Evolutionary conservation across 2,113 vertebrate species (phyloP), one percentile per base, ranked within the genome.

Genomic region (Corythornis madagascariensis): DNA sequence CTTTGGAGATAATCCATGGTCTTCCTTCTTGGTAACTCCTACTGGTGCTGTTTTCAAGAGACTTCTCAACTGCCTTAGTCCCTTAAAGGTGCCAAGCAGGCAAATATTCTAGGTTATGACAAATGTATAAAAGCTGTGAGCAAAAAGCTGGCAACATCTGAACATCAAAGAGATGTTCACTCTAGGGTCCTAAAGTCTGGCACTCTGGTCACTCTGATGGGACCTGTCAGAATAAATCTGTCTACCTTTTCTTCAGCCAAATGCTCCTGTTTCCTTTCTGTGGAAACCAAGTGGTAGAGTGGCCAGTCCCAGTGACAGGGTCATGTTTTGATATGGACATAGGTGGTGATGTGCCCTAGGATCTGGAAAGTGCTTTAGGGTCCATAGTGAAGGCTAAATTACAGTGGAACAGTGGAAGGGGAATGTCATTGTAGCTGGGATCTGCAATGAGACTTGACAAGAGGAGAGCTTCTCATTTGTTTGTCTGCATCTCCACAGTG

Each of bases 131-230:
- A 61, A 50, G 38, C 7, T 76, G 6, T 3, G 9, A 60, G 40
- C 4, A 53, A 69, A 66, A 33, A 53, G n/a, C 24, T 79, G 82
- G 14, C 48, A 87, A 52, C 6, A 33, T 10, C 26, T 73, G 5
- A 38, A 38, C 38, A 38, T 38, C 38, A 38, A 38, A 38, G 38
- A 38, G 38, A 10, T 50, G 4, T 35, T 64, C 91, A 14, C 33
- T 85, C 9, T 21, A 57, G 42, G 28, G 15, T 79, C 16, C 61
- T 9, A 6, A 55, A 47, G 15, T 67, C 20, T 45, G 24, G 24
- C 20, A 15, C 42, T 73, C 40, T 42, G 24, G 11, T 71, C 1
- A 1, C 7, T 48, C 26, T 0, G 0, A 6, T 33, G 18, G 35
- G 45, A 43, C 24, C 6, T 25, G 18, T 16, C 86, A 55, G 67